phyloP scores from a whole-genome alignment of 1,140 invertebrate species.

The Dysdera silvatica region DNA sequence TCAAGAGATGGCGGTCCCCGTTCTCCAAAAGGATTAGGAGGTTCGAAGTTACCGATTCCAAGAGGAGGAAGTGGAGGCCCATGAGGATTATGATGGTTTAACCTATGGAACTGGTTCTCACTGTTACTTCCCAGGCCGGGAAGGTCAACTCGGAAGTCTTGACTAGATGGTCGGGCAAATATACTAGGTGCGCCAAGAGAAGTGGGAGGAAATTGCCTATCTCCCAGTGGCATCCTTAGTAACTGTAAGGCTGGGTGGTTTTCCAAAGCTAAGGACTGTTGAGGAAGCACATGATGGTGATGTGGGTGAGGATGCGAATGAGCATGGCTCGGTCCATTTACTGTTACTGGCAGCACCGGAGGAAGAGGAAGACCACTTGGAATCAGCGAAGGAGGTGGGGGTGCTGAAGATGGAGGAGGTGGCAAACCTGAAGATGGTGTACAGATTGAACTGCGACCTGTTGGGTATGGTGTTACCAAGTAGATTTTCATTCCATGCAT shows the following conservation, averaged over 20 bases:
- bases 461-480: slow-evolving; percentile 50
- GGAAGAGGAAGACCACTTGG: slow-evolving; percentile 17
- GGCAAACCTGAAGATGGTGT: slow-evolving; percentile 34
- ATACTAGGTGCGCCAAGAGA: slow-evolving; percentile 41
- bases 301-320: slow-evolving; percentile 13
- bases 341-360: slow-evolving; percentile 17
- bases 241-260: slow-evolving; percentile 33
- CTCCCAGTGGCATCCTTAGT: slow-evolving; percentile 41
- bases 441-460: slow-evolving; percentile 19
- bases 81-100: slow-evolving; percentile 44
- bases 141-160: slow-evolving; percentile 68
- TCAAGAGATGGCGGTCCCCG: slow-evolving; percentile 25
- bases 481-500: slow-evolving; percentile 90
- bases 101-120: slow-evolving; percentile 43
- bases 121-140: slow-evolving; percentile 34
- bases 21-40: slow-evolving; percentile 51
- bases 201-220: slow-evolving; percentile 36
- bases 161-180: slow-evolving; percentile 62
- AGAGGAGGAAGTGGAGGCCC: slow-evolving; percentile 47
- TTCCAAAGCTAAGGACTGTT: slow-evolving; percentile 19
- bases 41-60: slow-evolving; percentile 49
- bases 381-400: slow-evolving; percentile 14
- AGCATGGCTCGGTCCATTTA: slow-evolving; percentile 16
- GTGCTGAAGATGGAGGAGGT: no score
- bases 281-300: slow-evolving; percentile 17